Evolutionary conservation across 1,140 invertebrate species (phyloP), one percentile per base, ranked within the genome.

Genomic region (Drosophila cardini): DNA sequence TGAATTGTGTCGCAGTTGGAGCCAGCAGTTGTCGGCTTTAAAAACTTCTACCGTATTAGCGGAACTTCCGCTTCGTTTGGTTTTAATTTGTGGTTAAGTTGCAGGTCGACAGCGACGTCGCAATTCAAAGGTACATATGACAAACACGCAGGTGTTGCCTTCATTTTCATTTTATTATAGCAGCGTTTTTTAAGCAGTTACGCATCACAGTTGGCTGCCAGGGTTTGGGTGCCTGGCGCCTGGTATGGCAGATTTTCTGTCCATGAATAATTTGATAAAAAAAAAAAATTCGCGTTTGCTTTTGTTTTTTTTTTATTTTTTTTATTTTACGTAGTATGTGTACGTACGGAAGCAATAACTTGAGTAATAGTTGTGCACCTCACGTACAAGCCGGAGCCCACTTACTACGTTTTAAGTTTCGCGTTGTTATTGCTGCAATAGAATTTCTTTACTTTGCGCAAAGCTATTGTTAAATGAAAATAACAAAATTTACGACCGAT

Each of bases 201-300:
- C 80, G 80, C 82, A 76, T 79, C 72, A 76, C 78, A 80, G 73
- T 79, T 81, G 78, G 8, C 15, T 46, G 55, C n/a, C 13, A 15
- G 4, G 21, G 21, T 46, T 50, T 55, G 32, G 30, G 40, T 45
- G 10, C n/a, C 38, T 62, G 45, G 42, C 34, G 40, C 45, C 56
- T 46, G 42, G 36, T 60, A 21, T 50, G 36, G 58, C 53, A 40
- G 36, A 50, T 10, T 63, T 9, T 61, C 53, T 64, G 38, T 57
- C 42, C 53, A 50, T 62, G 50, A 60, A 65, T 58, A 86, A 78
- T 76, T 80, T 62, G 71, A 52, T 71, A 69, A 63, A 68, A 26
- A 26, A 58, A 75, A 69, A 63, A 68, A n/a, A n/a, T n/a, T 63
- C 56, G 16, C 63, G 52, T 42, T 74, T 74, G 71, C 64, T 63